Evolutionary conservation across 2,113 vertebrate species (phyloP).

Genomic region (Accipiter virgatus): DNA sequence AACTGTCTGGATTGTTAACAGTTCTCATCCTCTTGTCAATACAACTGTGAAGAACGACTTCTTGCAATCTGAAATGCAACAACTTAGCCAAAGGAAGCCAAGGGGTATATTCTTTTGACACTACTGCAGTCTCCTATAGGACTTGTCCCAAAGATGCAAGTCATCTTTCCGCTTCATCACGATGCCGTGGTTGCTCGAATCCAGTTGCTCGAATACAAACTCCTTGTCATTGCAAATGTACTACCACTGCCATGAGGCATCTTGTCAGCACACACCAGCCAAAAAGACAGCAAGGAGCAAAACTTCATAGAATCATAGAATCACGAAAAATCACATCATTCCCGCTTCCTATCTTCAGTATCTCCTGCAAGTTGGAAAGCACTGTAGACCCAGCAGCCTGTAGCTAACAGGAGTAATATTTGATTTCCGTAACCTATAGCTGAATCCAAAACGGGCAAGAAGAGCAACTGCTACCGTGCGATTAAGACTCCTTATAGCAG

Average conservation of each 20-base stretch:
- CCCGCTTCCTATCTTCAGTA: fast-evolving
- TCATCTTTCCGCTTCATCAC: not conserved
- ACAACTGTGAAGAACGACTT: fast-evolving
- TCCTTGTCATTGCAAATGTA: not conserved
- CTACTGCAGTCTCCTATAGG: too few relatives aligned
- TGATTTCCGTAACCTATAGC: not conserved
- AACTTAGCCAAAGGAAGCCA: not conserved
- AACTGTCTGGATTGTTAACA: not conserved
- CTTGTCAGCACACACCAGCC: not conserved
- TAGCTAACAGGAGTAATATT: fast-evolving
- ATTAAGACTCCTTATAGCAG: not conserved
- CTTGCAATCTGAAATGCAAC: not conserved
- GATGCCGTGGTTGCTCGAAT: not conserved
- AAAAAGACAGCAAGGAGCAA: not conserved
- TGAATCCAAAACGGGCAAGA: not conserved
- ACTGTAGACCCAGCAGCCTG: not conserved
- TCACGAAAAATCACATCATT: fast-evolving
- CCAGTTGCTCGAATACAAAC: not conserved
- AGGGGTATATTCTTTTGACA: not conserved
- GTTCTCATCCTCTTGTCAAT: not conserved
- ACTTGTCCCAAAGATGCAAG: not conserved
- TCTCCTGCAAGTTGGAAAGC: not conserved
- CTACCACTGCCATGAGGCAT: not conserved
- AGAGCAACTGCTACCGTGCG: not conserved
- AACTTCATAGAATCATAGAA: fast-evolving